Base-by-base conservation (phyloP, 2,113 vertebrate genomes). In the Caloenas nicobarica region DNA sequence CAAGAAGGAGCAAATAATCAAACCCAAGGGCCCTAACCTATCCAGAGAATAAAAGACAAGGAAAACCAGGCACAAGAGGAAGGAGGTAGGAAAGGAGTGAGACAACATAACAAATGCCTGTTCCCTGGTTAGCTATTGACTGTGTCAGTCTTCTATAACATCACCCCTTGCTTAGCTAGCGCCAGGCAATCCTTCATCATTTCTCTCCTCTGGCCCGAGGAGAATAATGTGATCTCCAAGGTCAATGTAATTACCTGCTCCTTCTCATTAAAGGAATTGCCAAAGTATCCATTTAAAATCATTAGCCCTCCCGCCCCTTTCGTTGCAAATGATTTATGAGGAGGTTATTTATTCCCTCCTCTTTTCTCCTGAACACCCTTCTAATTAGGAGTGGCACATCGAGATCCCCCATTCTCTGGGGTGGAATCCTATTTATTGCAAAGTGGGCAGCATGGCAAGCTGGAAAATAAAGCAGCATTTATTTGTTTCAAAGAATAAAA, bases 251-350 rank as follows among this genome's bases (percentile, higher is more conserved):
- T 96, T 96, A 94, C 48, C 60, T 88, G 29, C 31, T 86, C 13
- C 65, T 94, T 93, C 51, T 93, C 82, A 86, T 95, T 95, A 96
- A 86, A 88, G 36, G 13, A 84, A 74, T 81, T 78, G 86, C 73
- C 42, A 82, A 87, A 91, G 15, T 89, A 85, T 65, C 84, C 13
- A 87, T 89, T 79, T 69, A 53, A 93, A 95, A 60, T 60, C 11
- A 9, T 86, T 91, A 60, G 9, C 29, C 72, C 91, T 29, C 16
- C 82, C 11, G 3, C 77, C 53, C 53, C 56, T 88, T 88, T 58
- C 51, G 66, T 84, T 90, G 76, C 26, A 56, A 81, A 76, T 90
- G 69, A 88, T 95, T 94, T 81, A 74, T 71, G 56, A 95, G 60
- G 34, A 93, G 44, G 34, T 83, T 93, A 81, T 83, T 91, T 78